Percentiles rank a stretch among this genome's conserved stretches.
These are phyloP conservation scores for Premnoplex brunnescens DNA, from an alignment of 2,797 vertebrate genomes.

Conservation along the genomic window DNA sequence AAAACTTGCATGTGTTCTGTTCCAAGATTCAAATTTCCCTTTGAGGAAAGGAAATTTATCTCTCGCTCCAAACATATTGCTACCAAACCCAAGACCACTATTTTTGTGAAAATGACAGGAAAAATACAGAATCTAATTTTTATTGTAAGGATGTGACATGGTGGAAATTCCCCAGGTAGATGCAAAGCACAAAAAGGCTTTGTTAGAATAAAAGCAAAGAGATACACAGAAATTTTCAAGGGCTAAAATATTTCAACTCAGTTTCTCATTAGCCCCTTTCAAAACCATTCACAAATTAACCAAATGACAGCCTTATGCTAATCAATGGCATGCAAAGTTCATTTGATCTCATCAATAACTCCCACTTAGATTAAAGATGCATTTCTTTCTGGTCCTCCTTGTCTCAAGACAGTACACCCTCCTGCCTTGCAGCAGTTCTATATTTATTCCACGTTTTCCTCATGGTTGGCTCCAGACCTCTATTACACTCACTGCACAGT, in stretches of 20 bases:
- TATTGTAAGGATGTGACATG: not conserved
- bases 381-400: not conserved
- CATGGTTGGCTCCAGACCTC: not conserved
- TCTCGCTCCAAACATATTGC: not conserved
- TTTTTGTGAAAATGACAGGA: not conserved
- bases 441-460: not conserved
- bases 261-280: not conserved
- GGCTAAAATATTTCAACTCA: not conserved
- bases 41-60: not conserved
- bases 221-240: not conserved
- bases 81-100: not conserved
- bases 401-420: not conserved
- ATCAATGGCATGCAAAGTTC: not conserved
- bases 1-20: accelerated
- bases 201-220: not conserved
- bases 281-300: not conserved
- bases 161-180: not conserved
- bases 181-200: not conserved
- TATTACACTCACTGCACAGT: not conserved
- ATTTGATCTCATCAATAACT: not conserved
- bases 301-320: not conserved
- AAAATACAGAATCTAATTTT: not conserved
- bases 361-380: not conserved
- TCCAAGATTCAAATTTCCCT: not conserved
- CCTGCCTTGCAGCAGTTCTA: not conserved